These are phyloP conservation scores for Urophycis tenuis DNA, from an alignment of 2,797 vertebrate species.

Conservation along the genomic window DNA sequence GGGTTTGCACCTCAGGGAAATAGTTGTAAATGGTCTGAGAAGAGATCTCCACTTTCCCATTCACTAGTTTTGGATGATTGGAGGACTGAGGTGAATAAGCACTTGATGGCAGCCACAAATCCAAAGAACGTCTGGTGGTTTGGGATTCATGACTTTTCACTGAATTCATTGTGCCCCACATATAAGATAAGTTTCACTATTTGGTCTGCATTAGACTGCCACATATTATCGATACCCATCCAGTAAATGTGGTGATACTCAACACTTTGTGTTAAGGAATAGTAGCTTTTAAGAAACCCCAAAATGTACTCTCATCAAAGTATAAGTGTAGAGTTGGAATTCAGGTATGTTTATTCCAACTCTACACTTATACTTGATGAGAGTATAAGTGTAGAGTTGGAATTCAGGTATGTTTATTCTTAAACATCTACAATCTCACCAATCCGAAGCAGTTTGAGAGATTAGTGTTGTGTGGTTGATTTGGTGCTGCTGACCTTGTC, in stretches of 20 bases:
- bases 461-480: background rate
- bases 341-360: too few relatives aligned
- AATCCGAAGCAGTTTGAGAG: background rate
- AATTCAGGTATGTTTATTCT: too few relatives aligned
- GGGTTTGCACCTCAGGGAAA: conserved; percentile 58
- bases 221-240: background rate
- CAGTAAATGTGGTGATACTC: background rate
- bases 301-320: background rate
- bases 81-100: conserved; percentile 49
- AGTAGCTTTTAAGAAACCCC: background rate
- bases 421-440: too few relatives aligned
- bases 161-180: background rate
- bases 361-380: too few relatives aligned
- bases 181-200: background rate
- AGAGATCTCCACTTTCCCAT: conserved; percentile 52
- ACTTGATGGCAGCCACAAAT: conserved; percentile 35
- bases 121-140: background rate
- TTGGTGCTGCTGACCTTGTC: conserved; percentile 13
- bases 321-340: too few relatives aligned
- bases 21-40: conserved; percentile 61
- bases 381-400: too few relatives aligned
- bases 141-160: background rate
- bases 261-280: background rate
- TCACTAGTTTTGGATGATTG: conserved; percentile 41
- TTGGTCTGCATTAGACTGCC: background rate